Base-by-base conservation (phyloP, 2,888 invertebrate genomes). In the Axea sp. region DNA sequence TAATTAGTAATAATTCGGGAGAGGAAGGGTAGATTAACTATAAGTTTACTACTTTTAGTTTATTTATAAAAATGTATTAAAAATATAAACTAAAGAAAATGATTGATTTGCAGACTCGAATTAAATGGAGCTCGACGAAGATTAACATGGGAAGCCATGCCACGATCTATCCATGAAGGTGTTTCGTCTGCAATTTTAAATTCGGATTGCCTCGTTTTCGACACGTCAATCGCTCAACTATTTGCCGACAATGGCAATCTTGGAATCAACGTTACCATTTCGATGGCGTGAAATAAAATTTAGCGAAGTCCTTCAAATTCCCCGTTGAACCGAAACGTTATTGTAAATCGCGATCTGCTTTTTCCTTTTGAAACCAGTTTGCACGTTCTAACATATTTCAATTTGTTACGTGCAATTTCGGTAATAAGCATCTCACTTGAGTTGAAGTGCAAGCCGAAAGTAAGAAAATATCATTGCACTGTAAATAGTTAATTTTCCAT, bases 231-330 rank as follows among this genome's bases (percentile, higher is more conserved):
- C 86, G 99, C 99, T 76, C 97, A 98, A 89, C 91, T 98, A 71
- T 99, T 99, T 90, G 98, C 99, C 55, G 99, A 99, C 87, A 99
- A 98, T 89, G 99, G 99, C 39, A 99, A 99, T 89, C 92, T 99
- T 79, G 99, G 98, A 82, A 99, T 99, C 84, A 99, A 99, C 90
- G 99, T 99, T 84, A 99, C 99, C 87, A 99, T 99, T 89, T 96
- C 96, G 79, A 94, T 95, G 91, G 94, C 94, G 89, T 95, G 91
- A 91, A 82, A 78, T 76, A 84, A 84, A 76, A 72, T 78, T 45
- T 81, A 80, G 76, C 8, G 22, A 35, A 33, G 1, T 17, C 6
- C 9, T 19, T 47, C 3, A 41, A 43, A 45, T 22, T 47, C 11
- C 6, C 19, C 26, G 53, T 45, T 55, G 24, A 49, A 8, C 6